A percentile compares a stretch with the other conserved stretches of the same genome.
Conservation (phyloP, 2,113 vertebrate genomes). For the Nannobrachium achirus region DNA sequence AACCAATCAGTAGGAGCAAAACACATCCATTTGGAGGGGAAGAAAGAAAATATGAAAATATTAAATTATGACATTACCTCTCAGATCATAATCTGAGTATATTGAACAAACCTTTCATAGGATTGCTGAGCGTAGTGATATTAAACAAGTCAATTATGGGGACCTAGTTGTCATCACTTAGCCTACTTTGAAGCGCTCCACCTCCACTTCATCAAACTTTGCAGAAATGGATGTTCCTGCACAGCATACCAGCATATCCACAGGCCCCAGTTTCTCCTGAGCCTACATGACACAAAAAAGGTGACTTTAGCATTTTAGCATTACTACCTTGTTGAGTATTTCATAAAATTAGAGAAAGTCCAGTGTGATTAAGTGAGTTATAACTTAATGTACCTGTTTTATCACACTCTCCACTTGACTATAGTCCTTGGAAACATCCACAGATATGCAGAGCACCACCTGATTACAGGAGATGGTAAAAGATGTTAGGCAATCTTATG, state of each 20-base stretch:
- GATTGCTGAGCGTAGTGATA: too few species aligned
- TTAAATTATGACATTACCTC: too few species aligned
- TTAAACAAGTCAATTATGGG: too few species aligned
- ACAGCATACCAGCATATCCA: constrained; percentile 98
- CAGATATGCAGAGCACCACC: constrained; percentile 96
- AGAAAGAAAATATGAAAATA: too few species aligned
- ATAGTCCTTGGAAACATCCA: constrained; percentile 95
- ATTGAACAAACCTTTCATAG: too few species aligned
- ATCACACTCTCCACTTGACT: constrained; percentile 94
- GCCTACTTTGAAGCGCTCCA: constrained; percentile 89
- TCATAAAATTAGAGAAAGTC: constrained; percentile 17
- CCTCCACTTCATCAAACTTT: constrained; percentile 94
- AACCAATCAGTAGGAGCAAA: too few species aligned
- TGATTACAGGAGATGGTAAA: constrained; percentile 57
- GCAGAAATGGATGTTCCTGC: constrained; percentile 87
- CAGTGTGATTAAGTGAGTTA: constrained; percentile 16
- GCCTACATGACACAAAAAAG: constrained; percentile 77
- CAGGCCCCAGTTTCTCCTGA: constrained; percentile 96
- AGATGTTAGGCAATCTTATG: constrained; percentile 10
- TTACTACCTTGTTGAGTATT: constrained; percentile 18
- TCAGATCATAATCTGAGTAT: too few species aligned
- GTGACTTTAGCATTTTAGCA: neutral
- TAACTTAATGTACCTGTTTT: constrained; percentile 91
- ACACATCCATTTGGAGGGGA: too few species aligned
- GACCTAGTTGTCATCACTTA: too few species aligned